Evolutionary conservation across 2,888 invertebrate genomes (phyloP).

Genomic region (Chrysolina haemoptera): DNA sequence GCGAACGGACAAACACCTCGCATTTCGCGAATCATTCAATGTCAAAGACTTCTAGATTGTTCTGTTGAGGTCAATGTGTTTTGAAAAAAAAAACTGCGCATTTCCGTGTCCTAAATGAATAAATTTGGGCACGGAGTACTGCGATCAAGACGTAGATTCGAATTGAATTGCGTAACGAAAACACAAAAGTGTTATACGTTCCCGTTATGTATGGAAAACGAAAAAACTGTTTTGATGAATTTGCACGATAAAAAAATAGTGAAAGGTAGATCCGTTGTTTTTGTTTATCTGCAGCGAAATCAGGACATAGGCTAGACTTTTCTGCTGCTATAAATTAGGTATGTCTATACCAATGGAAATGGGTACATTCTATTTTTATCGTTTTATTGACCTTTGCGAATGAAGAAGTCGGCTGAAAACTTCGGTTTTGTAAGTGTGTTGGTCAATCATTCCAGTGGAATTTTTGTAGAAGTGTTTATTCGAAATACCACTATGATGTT

Average conservation of each 20-base stretch:
- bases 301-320: not conserved
- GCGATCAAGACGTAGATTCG: slow-evolving; percentile 34
- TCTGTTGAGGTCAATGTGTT: slow-evolving; percentile 40
- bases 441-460: too few relatives aligned
- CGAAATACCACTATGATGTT: too few relatives aligned
- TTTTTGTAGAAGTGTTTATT: too few relatives aligned
- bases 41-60: slow-evolving; percentile 38
- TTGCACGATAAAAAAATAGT: not conserved
- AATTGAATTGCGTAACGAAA: slow-evolving; percentile 31
- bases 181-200: slow-evolving; percentile 29
- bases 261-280: not conserved
- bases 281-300: slow-evolving; percentile 5
- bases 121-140: slow-evolving; percentile 27
- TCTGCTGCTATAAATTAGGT: not conserved
- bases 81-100: slow-evolving; percentile 42
- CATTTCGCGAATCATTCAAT: slow-evolving; percentile 32
- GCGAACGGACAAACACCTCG: slow-evolving; percentile 33
- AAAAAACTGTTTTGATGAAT: not conserved
- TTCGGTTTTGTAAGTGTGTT: too few relatives aligned
- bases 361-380: too few relatives aligned
- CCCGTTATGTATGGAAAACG: slow-evolving; percentile 23
- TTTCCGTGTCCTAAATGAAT: slow-evolving; percentile 44
- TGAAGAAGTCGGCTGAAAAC: too few relatives aligned
- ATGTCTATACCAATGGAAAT: too few relatives aligned
- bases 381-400: too few relatives aligned